These are phyloP conservation scores for Mormyrops boulengeri DNA, from an alignment of 2,797 vertebrate species.

Conservation along the genomic window DNA sequence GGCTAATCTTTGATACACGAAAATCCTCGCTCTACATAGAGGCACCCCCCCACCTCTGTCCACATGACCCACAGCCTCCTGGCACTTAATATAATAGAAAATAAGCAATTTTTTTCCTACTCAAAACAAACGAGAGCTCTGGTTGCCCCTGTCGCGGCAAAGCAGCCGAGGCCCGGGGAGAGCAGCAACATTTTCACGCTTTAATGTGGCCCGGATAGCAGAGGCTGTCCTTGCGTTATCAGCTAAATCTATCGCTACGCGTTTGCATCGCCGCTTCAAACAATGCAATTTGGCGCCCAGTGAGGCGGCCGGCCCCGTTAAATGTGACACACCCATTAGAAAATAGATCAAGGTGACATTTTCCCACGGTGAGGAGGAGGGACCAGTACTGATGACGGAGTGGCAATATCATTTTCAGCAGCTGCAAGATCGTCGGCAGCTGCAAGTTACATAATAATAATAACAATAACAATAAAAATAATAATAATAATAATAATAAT, in stretches of 20 bases:
- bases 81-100: conserved; percentile 4
- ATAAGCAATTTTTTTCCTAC: background rate
- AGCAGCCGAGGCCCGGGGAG: background rate
- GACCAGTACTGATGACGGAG: background rate
- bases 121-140: background rate
- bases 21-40: conserved; percentile 10
- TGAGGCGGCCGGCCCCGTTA: background rate
- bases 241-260: background rate
- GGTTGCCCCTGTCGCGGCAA: background rate
- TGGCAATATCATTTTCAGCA: background rate
- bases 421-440: background rate
- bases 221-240: background rate
- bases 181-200: background rate
- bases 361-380: background rate
- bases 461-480: background rate
- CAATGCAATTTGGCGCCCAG: background rate
- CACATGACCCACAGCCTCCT: background rate
- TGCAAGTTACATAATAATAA: background rate
- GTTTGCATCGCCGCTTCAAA: background rate
- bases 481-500: background rate
- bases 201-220: background rate
- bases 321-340: background rate
- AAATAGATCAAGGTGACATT: conserved; percentile 1
- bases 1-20: conserved; percentile 47
- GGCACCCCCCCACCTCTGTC: background rate